Percentiles rank a stretch among this genome's conserved stretches.
Conservation (phyloP, 2,888 invertebrate species). For the Eupithecia centaureata region DNA sequence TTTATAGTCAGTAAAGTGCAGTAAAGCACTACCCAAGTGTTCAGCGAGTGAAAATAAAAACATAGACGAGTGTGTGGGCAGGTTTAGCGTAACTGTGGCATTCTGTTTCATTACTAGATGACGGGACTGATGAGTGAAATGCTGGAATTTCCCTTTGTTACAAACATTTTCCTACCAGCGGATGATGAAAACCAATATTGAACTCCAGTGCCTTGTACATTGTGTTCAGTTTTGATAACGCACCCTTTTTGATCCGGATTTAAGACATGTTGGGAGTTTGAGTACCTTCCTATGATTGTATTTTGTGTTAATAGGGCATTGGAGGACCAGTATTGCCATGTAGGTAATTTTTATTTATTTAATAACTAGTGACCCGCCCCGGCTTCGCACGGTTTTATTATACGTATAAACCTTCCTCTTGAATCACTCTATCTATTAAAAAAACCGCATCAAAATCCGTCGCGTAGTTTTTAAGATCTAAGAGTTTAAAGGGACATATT, state of each 20-base stretch:
- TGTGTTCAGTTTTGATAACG: slow-evolving; percentile 35
- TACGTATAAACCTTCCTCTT: too few relatives aligned
- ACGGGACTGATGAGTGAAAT: slow-evolving; percentile 64
- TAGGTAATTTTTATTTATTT: background rate
- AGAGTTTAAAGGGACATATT: too few relatives aligned
- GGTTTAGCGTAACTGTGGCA: slow-evolving; percentile 52
- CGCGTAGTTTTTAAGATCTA: too few relatives aligned
- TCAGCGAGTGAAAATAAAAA: slow-evolving; percentile 66
- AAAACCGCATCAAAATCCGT: too few relatives aligned
- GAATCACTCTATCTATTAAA: too few relatives aligned
- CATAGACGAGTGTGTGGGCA: slow-evolving; percentile 51
- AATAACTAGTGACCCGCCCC: too few relatives aligned
- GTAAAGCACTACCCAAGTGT: slow-evolving; percentile 54
- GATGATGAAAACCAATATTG: slow-evolving; percentile 36
- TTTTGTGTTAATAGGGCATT: slow-evolving; percentile 7
- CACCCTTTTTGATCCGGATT: slow-evolving; percentile 31
- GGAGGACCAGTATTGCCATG: background rate
- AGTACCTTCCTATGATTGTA: background rate
- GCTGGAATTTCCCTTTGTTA: slow-evolving; percentile 71
- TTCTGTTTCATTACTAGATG: slow-evolving; percentile 76
- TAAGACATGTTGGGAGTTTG: slow-evolving; percentile 17
- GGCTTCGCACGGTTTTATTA: too few relatives aligned
- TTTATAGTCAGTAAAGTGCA: slow-evolving; percentile 56
- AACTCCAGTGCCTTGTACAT: slow-evolving; percentile 26
- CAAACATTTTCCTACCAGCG: slow-evolving; percentile 54